Evolutionary conservation across 1,140 invertebrate species (phyloP).

Genomic region (Sitophilus oryzae): DNA sequence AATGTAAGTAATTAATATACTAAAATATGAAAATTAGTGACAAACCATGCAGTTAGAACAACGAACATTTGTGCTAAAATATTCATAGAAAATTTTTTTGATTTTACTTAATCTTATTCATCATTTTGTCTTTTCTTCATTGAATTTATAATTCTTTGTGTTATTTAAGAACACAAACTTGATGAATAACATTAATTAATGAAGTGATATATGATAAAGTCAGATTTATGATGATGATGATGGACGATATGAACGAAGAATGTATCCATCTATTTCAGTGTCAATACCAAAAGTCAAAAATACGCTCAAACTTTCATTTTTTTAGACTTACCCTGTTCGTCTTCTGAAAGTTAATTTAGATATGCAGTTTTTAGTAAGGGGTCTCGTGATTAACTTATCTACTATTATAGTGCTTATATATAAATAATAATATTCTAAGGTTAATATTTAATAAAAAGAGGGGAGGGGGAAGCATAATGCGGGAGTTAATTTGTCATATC

Average conservation of each 20-base stretch:
- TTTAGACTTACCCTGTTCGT: slow-evolving; percentile 44
- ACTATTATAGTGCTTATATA: slow-evolving; percentile 3
- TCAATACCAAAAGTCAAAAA: slow-evolving; percentile 28
- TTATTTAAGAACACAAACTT: neutral
- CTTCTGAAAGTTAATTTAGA: slow-evolving; percentile 42
- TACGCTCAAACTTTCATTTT: too few species aligned
- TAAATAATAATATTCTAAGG: neutral
- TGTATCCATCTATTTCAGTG: neutral
- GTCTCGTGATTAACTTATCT: neutral
- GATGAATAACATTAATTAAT: neutral
- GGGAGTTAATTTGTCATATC: too few species aligned
- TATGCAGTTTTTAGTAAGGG: slow-evolving; percentile 18
- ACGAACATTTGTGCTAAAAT: neutral
- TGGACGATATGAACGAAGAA: neutral
- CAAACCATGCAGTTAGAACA: slow-evolving; percentile 18
- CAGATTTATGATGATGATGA: neutral
- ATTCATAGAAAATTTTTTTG: neutral
- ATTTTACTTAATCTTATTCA: neutral
- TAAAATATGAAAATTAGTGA: neutral
- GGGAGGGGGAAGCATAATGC: neutral
- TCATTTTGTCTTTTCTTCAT: neutral
- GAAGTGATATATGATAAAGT: neutral
- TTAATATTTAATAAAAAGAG: neutral
- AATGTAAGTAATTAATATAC: slow-evolving; percentile 2
- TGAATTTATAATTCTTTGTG: neutral